These are phyloP conservation scores for Arizona elegans DNA, from an alignment of 2,113 vertebrate genomes.

Conservation along the genomic window DNA sequence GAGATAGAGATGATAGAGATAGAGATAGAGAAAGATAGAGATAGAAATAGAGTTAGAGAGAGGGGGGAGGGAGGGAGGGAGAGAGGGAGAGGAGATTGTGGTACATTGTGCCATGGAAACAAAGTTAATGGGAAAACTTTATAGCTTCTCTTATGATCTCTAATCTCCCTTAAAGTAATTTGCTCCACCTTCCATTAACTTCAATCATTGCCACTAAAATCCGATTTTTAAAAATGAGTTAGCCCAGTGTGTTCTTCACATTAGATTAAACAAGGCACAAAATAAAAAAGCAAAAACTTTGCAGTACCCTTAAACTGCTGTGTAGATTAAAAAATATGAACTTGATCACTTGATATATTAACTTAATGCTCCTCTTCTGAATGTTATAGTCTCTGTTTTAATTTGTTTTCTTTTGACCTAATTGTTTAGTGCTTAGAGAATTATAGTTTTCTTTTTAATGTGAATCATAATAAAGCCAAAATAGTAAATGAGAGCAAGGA, in stretches of 20 bases:
- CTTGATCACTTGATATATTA: slow-evolving; percentile 3
- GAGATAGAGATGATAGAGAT: too few species aligned
- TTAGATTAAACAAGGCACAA: neutral
- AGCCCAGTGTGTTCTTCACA: neutral
- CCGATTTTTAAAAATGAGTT: neutral
- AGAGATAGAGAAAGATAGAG: too few species aligned
- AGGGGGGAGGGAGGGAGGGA: rapidly evolving
- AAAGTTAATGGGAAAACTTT: neutral
- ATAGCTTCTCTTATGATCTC: neutral
- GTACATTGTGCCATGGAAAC: slow-evolving; percentile 9
- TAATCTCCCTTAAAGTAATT: slow-evolving; percentile 13
- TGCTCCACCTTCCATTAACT: slow-evolving; percentile 5
- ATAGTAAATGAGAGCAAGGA: neutral
- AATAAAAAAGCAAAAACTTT: neutral
- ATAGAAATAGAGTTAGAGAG: too few species aligned
- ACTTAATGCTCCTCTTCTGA: neutral
- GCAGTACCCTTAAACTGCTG: neutral
- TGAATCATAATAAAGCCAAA: neutral
- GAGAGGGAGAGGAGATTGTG: neutral
- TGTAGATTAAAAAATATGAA: slow-evolving; percentile 11
- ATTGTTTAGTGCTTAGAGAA: slow-evolving; percentile 25
- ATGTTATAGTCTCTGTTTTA: slow-evolving; percentile 9
- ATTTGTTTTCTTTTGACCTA: slow-evolving; percentile 6
- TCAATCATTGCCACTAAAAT: neutral
- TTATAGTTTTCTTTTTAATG: slow-evolving; percentile 2